phyloP scores from a whole-genome alignment of 64 coral and sea anemone genomes.

The Actinia equina region DNA sequence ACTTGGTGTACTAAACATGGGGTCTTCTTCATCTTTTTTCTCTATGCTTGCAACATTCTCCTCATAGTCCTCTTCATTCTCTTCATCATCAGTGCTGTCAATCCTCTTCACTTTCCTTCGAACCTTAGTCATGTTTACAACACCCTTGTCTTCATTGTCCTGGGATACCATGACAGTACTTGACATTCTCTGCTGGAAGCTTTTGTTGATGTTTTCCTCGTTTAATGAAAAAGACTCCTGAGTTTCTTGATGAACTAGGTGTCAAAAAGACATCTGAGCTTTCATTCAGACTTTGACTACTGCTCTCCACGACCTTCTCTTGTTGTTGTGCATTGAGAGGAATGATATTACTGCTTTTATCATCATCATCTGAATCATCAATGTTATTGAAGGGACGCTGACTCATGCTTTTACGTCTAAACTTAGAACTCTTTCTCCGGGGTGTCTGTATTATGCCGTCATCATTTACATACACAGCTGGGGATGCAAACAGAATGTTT shows the following conservation, averaged over 20 bases:
- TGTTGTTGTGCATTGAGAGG: background rate
- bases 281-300: background rate
- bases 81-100: conserved; percentile 7
- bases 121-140: background rate
- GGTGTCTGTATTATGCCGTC: background rate
- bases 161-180: background rate
- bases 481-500: background rate
- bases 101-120: background rate
- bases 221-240: background rate
- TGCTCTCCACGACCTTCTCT: background rate
- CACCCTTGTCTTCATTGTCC: background rate
- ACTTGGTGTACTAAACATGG: background rate
- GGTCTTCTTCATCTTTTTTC: background rate
- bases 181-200: background rate
- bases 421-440: background rate
- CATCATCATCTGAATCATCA: conserved; percentile 5
- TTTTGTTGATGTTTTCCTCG: background rate
- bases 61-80: background rate
- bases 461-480: background rate
- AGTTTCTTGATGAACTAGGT: background rate
- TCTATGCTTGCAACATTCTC: background rate
- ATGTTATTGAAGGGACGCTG: background rate
- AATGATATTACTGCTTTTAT: background rate
- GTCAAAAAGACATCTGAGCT: background rate
- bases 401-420: background rate